These are phyloP conservation scores for Nyctereutes procyonoides DNA, from an alignment of 2,113 vertebrate species.

Conservation along the genomic window DNA sequence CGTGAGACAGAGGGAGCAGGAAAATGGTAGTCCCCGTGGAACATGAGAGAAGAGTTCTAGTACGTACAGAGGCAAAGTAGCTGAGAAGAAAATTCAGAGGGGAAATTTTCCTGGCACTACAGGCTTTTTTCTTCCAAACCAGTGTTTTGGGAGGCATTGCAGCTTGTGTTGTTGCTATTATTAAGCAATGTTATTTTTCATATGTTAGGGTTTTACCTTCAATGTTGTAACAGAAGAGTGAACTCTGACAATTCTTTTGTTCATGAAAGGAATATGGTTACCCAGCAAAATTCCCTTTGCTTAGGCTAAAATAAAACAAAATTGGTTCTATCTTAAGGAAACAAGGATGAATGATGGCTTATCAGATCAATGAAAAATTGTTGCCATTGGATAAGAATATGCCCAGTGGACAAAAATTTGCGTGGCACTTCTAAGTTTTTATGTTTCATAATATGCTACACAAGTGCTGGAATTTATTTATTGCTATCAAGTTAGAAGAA, in stretches of 20 bases:
- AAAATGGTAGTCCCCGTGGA: not conserved
- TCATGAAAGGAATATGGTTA: not conserved
- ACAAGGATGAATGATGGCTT: slow-evolving; percentile 31
- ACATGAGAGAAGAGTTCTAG: not conserved
- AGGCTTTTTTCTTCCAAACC: not conserved
- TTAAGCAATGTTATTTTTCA: not conserved
- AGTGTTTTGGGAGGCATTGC: not conserved
- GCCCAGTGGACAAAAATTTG: not conserved
- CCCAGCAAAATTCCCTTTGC: not conserved
- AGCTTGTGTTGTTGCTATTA: not conserved
- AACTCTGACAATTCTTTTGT: not conserved
- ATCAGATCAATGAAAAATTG: slow-evolving; percentile 46
- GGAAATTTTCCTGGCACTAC: not conserved
- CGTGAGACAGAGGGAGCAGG: not conserved
- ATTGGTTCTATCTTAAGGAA: slow-evolving; percentile 9
- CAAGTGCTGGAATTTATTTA: slow-evolving; percentile 56
- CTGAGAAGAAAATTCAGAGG: not conserved
- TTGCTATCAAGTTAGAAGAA: slow-evolving; percentile 49
- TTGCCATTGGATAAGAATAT: slow-evolving; percentile 45
- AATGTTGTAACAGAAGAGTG: not conserved
- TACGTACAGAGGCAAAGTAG: not conserved
- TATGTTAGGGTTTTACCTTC: not conserved
- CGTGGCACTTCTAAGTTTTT: slow-evolving; percentile 15
- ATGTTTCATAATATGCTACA: slow-evolving; percentile 25
- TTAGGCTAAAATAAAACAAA: not conserved